These are phyloP conservation scores for Phrynocephalus forsythii DNA, from an alignment of 2,797 vertebrate species.

Conservation along the genomic window DNA sequence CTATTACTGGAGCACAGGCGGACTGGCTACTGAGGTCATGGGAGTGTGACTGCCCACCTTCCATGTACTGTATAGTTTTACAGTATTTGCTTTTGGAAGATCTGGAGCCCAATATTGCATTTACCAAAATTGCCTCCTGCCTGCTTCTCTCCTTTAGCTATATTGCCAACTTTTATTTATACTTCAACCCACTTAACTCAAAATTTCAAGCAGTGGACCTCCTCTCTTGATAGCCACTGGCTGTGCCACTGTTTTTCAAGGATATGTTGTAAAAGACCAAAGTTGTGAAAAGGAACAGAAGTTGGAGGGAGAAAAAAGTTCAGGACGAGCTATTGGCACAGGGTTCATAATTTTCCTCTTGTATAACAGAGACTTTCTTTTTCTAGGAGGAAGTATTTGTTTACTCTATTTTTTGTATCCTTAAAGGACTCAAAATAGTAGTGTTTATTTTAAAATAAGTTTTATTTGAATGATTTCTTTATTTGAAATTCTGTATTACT, in stretches of 20 bases:
- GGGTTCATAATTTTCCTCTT: not conserved
- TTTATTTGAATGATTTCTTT: not conserved
- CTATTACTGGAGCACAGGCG: not conserved
- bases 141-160: not conserved
- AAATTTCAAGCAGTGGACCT: not conserved
- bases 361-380: not conserved
- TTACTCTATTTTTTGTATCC: not conserved
- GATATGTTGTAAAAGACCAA: not conserved
- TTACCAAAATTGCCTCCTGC: not conserved
- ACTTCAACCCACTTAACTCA: not conserved
- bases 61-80: not conserved
- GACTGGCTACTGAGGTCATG: not conserved
- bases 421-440: not conserved
- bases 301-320: accelerated
- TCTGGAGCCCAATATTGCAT: not conserved
- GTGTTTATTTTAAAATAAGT: not conserved
- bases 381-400: not conserved
- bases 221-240: not conserved
- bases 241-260: not conserved
- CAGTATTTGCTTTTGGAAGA: not conserved
- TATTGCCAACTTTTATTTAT: not conserved
- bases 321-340: not conserved
- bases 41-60: too few relatives aligned
- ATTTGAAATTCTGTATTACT: not conserved
- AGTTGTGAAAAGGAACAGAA: not conserved